Conservation (phyloP, 2,888 invertebrate species). For the Protophormia terraenovae region DNA sequence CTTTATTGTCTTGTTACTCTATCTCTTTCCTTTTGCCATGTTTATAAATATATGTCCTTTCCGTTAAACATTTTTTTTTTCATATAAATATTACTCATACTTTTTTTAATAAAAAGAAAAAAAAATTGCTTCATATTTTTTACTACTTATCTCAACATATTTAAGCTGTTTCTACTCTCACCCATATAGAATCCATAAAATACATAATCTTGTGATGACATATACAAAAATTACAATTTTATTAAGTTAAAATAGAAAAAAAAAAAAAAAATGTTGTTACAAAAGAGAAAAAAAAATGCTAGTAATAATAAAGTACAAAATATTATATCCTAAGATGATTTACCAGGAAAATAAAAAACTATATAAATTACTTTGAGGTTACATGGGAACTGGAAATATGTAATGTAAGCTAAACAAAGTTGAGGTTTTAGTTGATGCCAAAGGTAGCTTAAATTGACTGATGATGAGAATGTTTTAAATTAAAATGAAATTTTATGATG, state of each 20-base stretch:
- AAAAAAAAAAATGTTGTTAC: background rate
- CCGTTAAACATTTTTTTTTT: background rate
- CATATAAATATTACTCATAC: background rate
- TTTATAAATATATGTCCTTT: background rate
- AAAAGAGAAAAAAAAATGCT: background rate
- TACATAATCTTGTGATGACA: slow-evolving; percentile 48
- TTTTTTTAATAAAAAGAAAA: background rate
- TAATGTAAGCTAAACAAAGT: background rate
- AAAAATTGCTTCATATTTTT: background rate
- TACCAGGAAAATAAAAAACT: background rate
- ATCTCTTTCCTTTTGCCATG: background rate
- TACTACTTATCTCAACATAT: background rate
- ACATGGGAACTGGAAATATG: background rate
- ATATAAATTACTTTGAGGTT: background rate
- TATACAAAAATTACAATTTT: slow-evolving; percentile 43
- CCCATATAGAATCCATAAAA: background rate
- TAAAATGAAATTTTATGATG: background rate
- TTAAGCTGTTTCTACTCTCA: background rate
- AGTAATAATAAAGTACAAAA: background rate
- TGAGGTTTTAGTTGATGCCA: background rate
- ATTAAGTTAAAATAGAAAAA: slow-evolving; percentile 36
- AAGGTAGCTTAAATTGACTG: background rate
- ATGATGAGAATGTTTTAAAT: background rate
- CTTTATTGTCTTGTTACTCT: background rate
- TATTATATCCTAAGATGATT: background rate